These are phyloP conservation scores for Lottia gigantea DNA, from an alignment of 2,888 invertebrate genomes.

Conservation along the genomic window DNA sequence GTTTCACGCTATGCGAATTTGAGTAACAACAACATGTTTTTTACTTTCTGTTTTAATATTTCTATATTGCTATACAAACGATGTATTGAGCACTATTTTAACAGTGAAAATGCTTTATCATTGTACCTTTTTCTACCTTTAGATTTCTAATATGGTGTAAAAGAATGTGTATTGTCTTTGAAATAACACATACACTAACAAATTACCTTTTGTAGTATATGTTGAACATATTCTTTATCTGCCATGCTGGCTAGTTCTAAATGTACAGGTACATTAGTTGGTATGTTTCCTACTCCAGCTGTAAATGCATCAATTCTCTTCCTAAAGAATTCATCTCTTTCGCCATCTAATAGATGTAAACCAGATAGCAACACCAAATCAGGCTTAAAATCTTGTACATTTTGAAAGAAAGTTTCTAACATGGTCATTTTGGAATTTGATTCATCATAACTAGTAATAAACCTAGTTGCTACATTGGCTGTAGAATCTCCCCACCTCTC, in stretches of 20 bases:
- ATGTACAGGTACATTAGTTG: constrained; percentile 66
- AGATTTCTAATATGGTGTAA: too few relatives aligned
- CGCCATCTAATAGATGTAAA: constrained; percentile 68
- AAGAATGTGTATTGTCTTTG: too few relatives aligned
- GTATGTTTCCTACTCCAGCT: constrained; percentile 60
- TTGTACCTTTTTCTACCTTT: too few relatives aligned
- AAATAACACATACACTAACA: too few relatives aligned
- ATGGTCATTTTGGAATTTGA: constrained; percentile 61
- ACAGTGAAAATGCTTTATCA: too few relatives aligned
- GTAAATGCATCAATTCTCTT: constrained; percentile 58
- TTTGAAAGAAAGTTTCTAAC: constrained; percentile 68
- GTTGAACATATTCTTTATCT: constrained; percentile 59
- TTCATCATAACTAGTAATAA: constrained; percentile 69
- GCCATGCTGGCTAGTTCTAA: constrained; percentile 70
- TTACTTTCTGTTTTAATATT: too few relatives aligned
- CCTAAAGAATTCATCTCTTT: constrained; percentile 45
- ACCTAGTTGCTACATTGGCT: constrained; percentile 68
- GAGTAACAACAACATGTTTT: too few relatives aligned
- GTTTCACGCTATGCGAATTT: too few relatives aligned
- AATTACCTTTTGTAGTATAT: constrained; percentile 65
- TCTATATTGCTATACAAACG: too few relatives aligned
- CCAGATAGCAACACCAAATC: constrained; percentile 68
- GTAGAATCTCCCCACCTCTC: constrained; percentile 66
- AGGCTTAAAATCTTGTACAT: constrained; percentile 61
- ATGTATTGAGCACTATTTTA: too few relatives aligned